These are phyloP conservation scores for Leucosticte australis DNA, from an alignment of 2,113 vertebrate genomes.

Conservation along the genomic window DNA sequence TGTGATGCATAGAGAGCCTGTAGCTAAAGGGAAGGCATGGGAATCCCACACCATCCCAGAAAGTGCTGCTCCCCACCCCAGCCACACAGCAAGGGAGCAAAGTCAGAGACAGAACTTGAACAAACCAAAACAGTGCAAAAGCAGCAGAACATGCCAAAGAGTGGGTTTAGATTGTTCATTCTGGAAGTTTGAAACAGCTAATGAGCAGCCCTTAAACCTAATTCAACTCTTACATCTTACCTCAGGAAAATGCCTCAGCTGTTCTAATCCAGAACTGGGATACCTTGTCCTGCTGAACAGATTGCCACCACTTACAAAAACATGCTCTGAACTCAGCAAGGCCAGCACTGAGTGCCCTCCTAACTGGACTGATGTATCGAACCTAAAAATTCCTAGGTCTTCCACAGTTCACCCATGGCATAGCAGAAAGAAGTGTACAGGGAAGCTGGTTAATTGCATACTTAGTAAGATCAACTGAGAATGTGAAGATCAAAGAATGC, in stretches of 20 bases:
- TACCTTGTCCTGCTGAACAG: neutral
- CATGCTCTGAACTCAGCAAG: neutral
- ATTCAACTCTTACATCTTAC: neutral
- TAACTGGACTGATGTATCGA: neutral
- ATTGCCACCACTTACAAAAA: neutral
- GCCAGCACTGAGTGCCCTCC: neutral
- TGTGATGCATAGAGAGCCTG: rapidly evolving
- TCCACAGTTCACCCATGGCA: neutral
- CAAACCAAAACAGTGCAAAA: neutral
- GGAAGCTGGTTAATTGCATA: neutral
- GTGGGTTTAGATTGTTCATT: neutral
- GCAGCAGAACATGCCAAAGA: neutral
- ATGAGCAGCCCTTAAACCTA: neutral
- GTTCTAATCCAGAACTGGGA: neutral
- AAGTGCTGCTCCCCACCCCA: neutral
- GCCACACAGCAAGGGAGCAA: neutral
- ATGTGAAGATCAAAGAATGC: neutral
- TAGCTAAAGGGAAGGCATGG: rapidly evolving
- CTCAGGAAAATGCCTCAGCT: neutral
- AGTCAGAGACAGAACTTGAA: neutral
- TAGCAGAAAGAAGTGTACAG: neutral
- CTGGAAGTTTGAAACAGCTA: neutral
- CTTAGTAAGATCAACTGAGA: neutral
- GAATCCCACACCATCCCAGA: neutral
- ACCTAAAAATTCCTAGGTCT: neutral